Evolutionary conservation across 1,140 invertebrate species (phyloP), one percentile per base, ranked within the genome.

Genomic region (Aphelinus certus): DNA sequence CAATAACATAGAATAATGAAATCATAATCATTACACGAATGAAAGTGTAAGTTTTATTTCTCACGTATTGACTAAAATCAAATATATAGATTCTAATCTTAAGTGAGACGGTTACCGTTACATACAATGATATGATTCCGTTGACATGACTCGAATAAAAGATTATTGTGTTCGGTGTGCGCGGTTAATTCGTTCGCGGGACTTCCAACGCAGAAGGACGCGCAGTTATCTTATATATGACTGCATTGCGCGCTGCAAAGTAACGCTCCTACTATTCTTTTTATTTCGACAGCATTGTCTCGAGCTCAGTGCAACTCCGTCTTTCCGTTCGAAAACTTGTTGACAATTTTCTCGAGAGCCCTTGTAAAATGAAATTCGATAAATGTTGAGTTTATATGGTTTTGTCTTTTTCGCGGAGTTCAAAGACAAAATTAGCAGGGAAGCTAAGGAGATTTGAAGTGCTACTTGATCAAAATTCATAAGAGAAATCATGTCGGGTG

Each of bases 151-250:
- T 7, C 6, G 2, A 65, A 63, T 72, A 65, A 56, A 9, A 65
- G 9, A 42, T 3, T 55, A 43, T 64, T 46, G 26, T 42, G 45
- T 26, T 10, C 26, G 26, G 26, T n/a, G 42, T 4, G 26, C 10
- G 26, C 3, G 7, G 61, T 53, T 47, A 55, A 53, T 55, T 71
- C 26, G 26, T 26, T 26, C 46, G 46, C 61, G 10, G 10, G 61
- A 4, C 51, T 60, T n/a, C 7, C n/a, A 49, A 43, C 2, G 5
- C 3, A 55, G 60, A 47, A 49, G 47, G 10, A 65, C 5, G 1
- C 53, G 49, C 48, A 55, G 42, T 75, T 75, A 75, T 75, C 73
- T 69, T 26, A 26, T 45, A 47, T 75, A 69, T 74, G 2, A 48
- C 65, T 61, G 53, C 5, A 57, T 48, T 6, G 46, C 45, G 9